Evolutionary conservation across 2,113 vertebrate genomes (phyloP).

Genomic region (Pomatorhinus ruficollis): DNA sequence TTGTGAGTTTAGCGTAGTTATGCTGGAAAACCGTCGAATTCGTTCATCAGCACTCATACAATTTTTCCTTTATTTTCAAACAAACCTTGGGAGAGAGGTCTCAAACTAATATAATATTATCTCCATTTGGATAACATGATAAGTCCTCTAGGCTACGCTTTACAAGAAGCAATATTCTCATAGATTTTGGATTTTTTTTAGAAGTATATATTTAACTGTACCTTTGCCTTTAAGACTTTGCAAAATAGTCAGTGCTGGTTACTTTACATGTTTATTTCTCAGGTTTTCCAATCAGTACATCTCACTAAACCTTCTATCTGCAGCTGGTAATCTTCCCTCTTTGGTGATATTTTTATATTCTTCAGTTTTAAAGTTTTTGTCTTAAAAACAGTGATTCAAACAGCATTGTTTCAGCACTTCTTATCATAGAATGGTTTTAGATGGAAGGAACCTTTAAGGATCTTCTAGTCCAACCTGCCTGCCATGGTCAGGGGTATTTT

Average conservation of each 20-base stretch:
- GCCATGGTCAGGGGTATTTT: background rate
- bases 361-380: background rate
- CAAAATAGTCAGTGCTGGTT: background rate
- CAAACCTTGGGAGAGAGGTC: background rate
- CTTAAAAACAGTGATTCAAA: background rate
- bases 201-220: background rate
- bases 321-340: background rate
- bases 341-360: background rate
- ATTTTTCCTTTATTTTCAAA: background rate
- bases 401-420: background rate
- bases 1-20: background rate
- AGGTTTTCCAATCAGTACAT: background rate
- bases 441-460: background rate
- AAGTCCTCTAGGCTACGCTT: background rate
- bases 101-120: background rate
- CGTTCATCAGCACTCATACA: background rate
- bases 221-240: background rate
- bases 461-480: background rate
- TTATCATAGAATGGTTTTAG: background rate
- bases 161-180: background rate
- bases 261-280: background rate
- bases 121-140: background rate
- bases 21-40: background rate
- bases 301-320: background rate
- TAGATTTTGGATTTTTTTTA: background rate